These are phyloP conservation scores for Lasius platythorax DNA, from an alignment of 2,888 invertebrate species.

Conservation along the genomic window DNA sequence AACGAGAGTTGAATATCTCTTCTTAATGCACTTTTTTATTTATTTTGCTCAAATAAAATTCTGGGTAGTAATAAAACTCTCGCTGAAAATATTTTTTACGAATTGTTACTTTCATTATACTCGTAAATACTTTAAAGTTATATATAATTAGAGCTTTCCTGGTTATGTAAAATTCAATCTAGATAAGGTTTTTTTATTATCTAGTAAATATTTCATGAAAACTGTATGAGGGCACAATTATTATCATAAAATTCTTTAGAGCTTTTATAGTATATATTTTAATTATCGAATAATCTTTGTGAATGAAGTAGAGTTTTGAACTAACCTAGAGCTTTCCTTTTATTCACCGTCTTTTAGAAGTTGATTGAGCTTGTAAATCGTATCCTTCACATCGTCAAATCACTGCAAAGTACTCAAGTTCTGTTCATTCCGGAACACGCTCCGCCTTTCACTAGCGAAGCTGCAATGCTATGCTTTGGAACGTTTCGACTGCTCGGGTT, in stretches of 20 bases:
- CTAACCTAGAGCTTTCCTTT: not conserved
- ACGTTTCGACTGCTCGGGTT: slow-evolving; percentile 36
- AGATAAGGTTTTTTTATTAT: not conserved
- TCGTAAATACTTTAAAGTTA: not conserved
- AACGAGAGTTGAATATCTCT: slow-evolving; percentile 36
- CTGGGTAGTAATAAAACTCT: not conserved
- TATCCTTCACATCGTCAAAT: slow-evolving; percentile 23
- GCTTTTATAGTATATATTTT: not conserved
- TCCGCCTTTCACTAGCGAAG: slow-evolving; percentile 41
- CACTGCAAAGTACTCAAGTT: slow-evolving; percentile 35
- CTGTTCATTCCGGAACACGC: slow-evolving; percentile 50
- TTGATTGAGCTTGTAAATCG: slow-evolving; percentile 51
- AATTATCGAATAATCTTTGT: not conserved
- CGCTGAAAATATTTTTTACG: not conserved
- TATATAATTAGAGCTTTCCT: not conserved
- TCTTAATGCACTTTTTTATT: not conserved
- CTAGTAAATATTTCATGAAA: not conserved
- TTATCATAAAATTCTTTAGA: not conserved
- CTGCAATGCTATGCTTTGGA: slow-evolving; percentile 41
- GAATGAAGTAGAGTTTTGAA: not conserved
- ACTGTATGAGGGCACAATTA: not conserved
- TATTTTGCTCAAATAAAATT: slow-evolving; percentile 7
- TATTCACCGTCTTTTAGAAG: slow-evolving; percentile 24
- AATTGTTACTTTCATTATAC: not conserved
- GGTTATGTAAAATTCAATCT: not conserved